Conservation (phyloP, 2,113 vertebrate species). For the Uria lomvia region DNA sequence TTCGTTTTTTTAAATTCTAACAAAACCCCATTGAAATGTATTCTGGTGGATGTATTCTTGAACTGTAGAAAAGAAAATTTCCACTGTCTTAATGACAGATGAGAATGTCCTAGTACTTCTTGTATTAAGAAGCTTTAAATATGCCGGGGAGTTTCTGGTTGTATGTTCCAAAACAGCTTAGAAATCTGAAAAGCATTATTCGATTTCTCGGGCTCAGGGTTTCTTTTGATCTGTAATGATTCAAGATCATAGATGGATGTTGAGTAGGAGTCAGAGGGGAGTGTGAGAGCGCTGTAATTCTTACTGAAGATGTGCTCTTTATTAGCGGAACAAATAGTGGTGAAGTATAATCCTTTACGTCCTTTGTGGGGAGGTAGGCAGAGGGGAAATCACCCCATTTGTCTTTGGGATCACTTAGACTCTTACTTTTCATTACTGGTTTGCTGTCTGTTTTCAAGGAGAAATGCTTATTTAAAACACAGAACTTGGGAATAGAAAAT, state of each 20-base stretch:
- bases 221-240: not conserved
- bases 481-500: not conserved
- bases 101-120: not conserved
- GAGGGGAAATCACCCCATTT: not conserved
- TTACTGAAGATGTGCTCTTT: not conserved
- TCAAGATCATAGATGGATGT: not conserved
- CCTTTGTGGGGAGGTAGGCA: not conserved
- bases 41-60: not conserved
- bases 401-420: not conserved
- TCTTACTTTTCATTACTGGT: not conserved
- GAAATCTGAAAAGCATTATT: not conserved
- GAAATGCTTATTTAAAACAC: conserved; percentile 10
- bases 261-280: not conserved
- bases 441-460: conserved; percentile 18
- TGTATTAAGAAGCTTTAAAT: not conserved
- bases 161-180: not conserved
- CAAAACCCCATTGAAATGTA: not conserved
- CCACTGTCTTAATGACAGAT: not conserved
- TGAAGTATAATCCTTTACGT: not conserved
- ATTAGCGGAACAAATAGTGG: not conserved
- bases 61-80: not conserved
- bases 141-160: not conserved
- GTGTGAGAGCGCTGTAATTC: not conserved
- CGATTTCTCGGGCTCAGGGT: not conserved
- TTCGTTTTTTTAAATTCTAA: not conserved